Evolutionary conservation across 2,113 vertebrate species (phyloP).

Genomic region (Aegypius monachus): DNA sequence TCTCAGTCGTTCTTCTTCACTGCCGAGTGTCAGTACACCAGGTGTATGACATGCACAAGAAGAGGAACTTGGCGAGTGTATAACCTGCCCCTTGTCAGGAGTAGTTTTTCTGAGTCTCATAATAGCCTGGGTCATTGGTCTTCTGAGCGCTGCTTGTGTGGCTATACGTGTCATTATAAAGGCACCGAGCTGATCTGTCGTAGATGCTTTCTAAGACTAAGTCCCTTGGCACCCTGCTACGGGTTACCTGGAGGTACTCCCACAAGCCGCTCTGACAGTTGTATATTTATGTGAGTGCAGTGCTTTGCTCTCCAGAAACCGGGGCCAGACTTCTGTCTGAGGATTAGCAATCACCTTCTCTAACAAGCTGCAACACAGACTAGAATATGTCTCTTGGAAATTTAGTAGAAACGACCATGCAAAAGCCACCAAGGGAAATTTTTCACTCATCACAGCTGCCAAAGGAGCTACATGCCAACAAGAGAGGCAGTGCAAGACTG

Average conservation of each 20-base stretch:
- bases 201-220: not conserved
- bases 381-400: accelerated
- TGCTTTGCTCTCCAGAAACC: not conserved
- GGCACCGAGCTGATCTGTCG: not conserved
- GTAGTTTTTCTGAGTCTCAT: not conserved
- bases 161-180: not conserved
- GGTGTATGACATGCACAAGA: not conserved
- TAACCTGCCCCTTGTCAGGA: not conserved
- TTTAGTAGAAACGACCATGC: not conserved
- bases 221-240: not conserved
- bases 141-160: not conserved
- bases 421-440: not conserved
- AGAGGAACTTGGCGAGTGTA: not conserved
- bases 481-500: not conserved
- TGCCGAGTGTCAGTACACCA: not conserved
- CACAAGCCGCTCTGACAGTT: not conserved
- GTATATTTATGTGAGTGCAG: not conserved
- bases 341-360: not conserved
- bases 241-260: not conserved
- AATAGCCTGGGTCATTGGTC: not conserved
- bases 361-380: not conserved
- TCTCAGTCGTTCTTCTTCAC: not conserved
- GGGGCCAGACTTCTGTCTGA: not conserved
- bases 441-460: not conserved
- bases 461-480: not conserved